Evolutionary conservation across 2,797 vertebrate species (phyloP), one percentile per base, ranked within the genome.

Genomic region (Rhinichthys osculus): DNA sequence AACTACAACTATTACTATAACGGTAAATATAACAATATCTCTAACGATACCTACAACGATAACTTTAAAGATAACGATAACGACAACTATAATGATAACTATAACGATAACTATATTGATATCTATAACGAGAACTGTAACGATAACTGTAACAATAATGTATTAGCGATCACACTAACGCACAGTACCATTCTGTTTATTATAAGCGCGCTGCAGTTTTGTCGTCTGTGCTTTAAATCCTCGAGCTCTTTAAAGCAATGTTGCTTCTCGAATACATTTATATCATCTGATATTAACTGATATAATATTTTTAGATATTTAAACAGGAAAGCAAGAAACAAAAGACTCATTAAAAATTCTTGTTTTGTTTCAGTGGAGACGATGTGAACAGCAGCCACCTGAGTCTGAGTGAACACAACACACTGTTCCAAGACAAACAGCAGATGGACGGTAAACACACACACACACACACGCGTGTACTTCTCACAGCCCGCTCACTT

Each of bases 351-450:
- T 21, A n/a, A 70, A 57, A 30, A 35, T 40, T 33, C 2, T 11
- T 78, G 59, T 76, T 76, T 17, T 88, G 19, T 90, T 90, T 81
- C 92, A 99, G 98, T 94, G 97, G 98, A 30, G 97, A 98, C 1
- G 92, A 93, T 2, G 94, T 97, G 62, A 96, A 93, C 66, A 95
- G 92, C 89, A 96, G 96, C 84, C 96, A 95, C 38, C 92, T 96
- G 66, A 94, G 91, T 1, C 93, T 97, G 84, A 94, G 95, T 0
- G 96, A 98, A 85, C 95, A 96, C 0, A 87, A 93, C 0, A 94
- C 95, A 2, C 94, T 97, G 66, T 97, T 97, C 88, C 92, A 96
- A 2, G 96, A 90, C 7, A 96, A 96, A 90, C 95, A 95, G 83
- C 95, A 93, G 59, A 89, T 89, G 0, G 92, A 96, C 0, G 97